Evolutionary conservation across 2,113 vertebrate genomes (phyloP).

Genomic region (Nanger granti): DNA sequence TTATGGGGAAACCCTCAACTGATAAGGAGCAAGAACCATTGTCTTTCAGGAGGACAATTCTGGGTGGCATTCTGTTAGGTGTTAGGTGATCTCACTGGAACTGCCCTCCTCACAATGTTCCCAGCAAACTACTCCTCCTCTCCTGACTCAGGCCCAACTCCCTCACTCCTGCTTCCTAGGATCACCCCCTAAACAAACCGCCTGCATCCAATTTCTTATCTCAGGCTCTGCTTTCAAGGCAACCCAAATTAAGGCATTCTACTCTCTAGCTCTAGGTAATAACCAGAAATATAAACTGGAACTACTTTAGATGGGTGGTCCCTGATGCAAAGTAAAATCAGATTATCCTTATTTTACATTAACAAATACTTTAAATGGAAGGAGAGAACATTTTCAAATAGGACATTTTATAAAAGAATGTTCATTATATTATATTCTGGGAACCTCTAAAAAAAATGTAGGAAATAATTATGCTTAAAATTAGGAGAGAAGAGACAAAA

Average conservation of each 20-base stretch:
- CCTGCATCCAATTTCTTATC: neutral
- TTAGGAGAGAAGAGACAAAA: neutral
- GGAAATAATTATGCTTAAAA: neutral
- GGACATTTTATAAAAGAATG: neutral
- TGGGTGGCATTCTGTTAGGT: neutral
- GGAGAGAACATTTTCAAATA: neutral
- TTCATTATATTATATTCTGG: neutral
- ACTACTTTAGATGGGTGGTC: neutral
- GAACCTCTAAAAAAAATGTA: neutral
- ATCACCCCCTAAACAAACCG: neutral
- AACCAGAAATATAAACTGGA: neutral
- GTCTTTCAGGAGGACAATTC: neutral
- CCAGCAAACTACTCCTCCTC: neutral
- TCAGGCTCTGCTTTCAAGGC: neutral
- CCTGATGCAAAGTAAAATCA: neutral
- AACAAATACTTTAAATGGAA: constrained; percentile 18
- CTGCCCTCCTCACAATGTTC: neutral
- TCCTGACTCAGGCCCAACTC: neutral
- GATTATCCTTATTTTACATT: neutral
- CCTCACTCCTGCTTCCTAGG: neutral
- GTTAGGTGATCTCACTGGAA: neutral
- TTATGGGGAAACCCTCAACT: neutral
- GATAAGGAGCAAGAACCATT: neutral
- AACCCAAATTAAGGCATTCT: neutral
- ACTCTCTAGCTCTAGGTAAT: neutral